These are phyloP conservation scores for Lasioglossum albipes DNA, from an alignment of 1,140 invertebrate genomes.

Conservation along the genomic window DNA sequence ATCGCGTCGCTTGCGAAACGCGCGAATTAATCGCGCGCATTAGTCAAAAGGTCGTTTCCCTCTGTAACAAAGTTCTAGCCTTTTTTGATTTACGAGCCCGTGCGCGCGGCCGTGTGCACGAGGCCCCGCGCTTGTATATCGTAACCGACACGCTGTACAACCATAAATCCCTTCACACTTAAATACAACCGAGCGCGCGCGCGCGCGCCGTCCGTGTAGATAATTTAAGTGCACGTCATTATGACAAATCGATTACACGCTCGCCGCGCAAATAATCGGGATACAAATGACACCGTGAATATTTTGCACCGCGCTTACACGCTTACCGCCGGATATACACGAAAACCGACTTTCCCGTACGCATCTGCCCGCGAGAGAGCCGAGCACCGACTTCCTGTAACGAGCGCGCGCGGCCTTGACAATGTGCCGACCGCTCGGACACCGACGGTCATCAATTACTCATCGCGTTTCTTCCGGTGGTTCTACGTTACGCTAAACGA, in stretches of 20 bases:
- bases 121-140: slow-evolving; percentile 42
- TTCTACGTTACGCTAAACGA: background rate
- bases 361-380: no score
- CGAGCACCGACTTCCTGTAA: background rate
- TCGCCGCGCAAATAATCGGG: slow-evolving; percentile 43
- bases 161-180: slow-evolving; percentile 53
- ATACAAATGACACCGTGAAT: slow-evolving; percentile 47
- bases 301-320: slow-evolving; percentile 23
- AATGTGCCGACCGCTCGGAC: slow-evolving; percentile 19
- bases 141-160: slow-evolving; percentile 55
- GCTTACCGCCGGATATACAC: background rate
- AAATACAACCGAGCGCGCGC: slow-evolving; percentile 25
- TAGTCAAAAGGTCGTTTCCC: slow-evolving; percentile 40
- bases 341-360: slow-evolving; percentile 16
- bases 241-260: slow-evolving; percentile 61
- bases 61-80: slow-evolving; percentile 49
- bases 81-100: slow-evolving; percentile 49
- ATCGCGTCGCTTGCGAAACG: background rate
- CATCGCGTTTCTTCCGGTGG: slow-evolving; percentile 1
- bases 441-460: slow-evolving; percentile 31
- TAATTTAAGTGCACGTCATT: slow-evolving; percentile 59
- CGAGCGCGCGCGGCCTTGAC: slow-evolving; percentile 28
- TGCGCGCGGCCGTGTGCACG: slow-evolving; percentile 1
- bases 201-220: slow-evolving; percentile 39
- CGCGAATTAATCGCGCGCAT: slow-evolving; percentile 33